A percentile compares a stretch with the other conserved stretches of the same genome.
Evolutionary conservation across 2,797 vertebrate genomes (phyloP).

Genomic region (Diceros bicornis): DNA sequence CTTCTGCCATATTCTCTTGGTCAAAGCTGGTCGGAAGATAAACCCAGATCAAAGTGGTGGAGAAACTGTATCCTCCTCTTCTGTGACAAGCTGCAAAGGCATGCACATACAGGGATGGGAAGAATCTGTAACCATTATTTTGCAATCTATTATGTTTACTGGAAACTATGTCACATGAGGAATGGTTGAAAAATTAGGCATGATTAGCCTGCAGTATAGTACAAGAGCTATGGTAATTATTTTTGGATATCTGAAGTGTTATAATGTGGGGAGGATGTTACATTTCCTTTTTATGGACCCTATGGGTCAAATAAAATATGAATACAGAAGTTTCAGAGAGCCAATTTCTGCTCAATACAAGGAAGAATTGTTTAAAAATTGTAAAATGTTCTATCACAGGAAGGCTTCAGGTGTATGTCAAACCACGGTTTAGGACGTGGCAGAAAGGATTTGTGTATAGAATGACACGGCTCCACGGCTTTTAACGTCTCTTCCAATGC

Average conservation of each 20-base stretch:
- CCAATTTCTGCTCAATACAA: not conserved
- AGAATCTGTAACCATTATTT: not conserved
- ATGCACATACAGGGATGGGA: not conserved
- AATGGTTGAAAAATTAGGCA: not conserved
- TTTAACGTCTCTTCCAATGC: not conserved
- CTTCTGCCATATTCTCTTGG: not conserved
- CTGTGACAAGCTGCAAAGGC: not conserved
- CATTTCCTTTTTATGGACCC: not conserved
- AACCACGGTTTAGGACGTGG: not conserved
- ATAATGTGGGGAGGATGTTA: not conserved
- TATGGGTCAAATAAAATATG: slow-evolving; percentile 7
- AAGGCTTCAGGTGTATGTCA: not conserved
- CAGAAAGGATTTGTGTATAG: not conserved
- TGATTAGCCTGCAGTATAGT: not conserved
- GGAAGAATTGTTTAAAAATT: not conserved
- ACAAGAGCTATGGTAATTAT: not conserved
- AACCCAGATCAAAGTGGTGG: not conserved
- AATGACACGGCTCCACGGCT: not conserved
- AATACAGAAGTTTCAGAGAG: not conserved
- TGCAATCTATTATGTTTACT: not conserved
- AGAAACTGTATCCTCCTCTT: not conserved
- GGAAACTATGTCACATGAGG: not conserved
- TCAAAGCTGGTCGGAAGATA: not conserved
- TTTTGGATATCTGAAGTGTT: not conserved
- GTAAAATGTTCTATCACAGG: not conserved